phyloP scores from a whole-genome alignment of 2,888 invertebrate genomes.

The Listrodromus nycthemerus region DNA sequence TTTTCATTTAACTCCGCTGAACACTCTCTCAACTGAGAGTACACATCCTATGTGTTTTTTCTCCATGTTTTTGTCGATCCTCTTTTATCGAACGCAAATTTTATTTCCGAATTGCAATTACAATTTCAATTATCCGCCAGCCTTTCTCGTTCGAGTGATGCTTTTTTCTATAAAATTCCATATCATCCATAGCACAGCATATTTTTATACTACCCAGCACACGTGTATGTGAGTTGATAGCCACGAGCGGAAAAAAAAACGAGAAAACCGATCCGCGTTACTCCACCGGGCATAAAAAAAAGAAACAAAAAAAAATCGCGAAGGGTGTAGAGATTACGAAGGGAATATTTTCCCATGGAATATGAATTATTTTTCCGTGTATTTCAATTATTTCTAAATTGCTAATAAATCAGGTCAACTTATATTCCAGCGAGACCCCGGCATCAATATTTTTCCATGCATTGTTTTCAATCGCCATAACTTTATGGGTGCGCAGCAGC shows the following conservation, averaged over 20 bases:
- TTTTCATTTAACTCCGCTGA: constrained; percentile 28
- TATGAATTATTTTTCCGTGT: constrained; percentile 1
- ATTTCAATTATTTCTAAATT: constrained; percentile 4
- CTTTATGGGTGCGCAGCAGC: neutral
- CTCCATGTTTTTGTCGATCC: constrained; percentile 6
- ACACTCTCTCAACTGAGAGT: constrained; percentile 28
- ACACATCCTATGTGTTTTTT: constrained; percentile 16
- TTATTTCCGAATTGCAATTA: constrained; percentile 63
- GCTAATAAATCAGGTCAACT: neutral
- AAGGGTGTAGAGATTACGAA: neutral
- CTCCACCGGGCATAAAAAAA: neutral
- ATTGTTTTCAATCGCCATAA: neutral
- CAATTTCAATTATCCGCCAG: constrained; percentile 63
- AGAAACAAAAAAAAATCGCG: neutral
- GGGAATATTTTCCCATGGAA: neutral
- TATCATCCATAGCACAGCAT: constrained; percentile 8
- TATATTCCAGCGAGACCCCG: neutral
- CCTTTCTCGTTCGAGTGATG: constrained; percentile 31
- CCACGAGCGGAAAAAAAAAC: neutral
- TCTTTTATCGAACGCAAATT: constrained; percentile 45
- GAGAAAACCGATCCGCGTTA: neutral
- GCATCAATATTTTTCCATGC: constrained; percentile 13
- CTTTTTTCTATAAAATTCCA: constrained; percentile 35
- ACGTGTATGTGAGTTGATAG: constrained; percentile 4
- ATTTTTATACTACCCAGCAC: neutral